A percentile compares a stretch with the other conserved stretches of the same genome.
These are phyloP conservation scores for Nothocercus nigrocapillus DNA, from an alignment of 2,113 vertebrate species.

Conservation along the genomic window DNA sequence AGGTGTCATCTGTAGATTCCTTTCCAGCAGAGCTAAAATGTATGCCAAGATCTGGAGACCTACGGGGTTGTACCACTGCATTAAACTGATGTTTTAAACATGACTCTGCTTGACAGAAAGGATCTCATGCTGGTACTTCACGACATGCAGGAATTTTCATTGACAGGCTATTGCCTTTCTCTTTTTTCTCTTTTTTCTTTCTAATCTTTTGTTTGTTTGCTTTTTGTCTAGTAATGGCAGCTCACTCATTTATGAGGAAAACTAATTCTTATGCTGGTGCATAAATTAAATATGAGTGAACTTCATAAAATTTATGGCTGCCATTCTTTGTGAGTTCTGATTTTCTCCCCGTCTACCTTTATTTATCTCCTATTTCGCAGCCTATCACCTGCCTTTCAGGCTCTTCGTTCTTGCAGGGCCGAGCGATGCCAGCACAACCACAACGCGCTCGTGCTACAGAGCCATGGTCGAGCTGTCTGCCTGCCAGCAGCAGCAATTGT, in stretches of 20 bases:
- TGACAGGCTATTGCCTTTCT: background rate
- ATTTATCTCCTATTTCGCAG: background rate
- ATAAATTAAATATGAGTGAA: slow-evolving; percentile 50
- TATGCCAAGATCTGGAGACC: background rate
- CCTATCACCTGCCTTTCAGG: background rate
- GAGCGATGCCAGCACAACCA: background rate
- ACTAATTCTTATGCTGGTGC: background rate
- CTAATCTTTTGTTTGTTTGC: background rate
- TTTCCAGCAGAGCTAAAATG: background rate
- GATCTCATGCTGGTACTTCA: background rate
- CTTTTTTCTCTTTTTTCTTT: background rate
- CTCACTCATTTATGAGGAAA: background rate
- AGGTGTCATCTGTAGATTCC: background rate
- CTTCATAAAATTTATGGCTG: background rate
- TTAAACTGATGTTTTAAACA: background rate
- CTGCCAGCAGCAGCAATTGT: background rate
- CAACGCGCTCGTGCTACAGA: background rate
- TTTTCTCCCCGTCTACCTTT: background rate
- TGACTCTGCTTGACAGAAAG: background rate
- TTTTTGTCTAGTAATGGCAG: background rate
- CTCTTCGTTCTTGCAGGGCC: background rate
- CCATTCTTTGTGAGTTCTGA: background rate
- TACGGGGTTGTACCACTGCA: background rate
- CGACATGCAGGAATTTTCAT: background rate
- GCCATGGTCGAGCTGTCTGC: background rate